Evolutionary conservation across 1,140 invertebrate genomes (phyloP).

Genomic region (Cylas formicarius): DNA sequence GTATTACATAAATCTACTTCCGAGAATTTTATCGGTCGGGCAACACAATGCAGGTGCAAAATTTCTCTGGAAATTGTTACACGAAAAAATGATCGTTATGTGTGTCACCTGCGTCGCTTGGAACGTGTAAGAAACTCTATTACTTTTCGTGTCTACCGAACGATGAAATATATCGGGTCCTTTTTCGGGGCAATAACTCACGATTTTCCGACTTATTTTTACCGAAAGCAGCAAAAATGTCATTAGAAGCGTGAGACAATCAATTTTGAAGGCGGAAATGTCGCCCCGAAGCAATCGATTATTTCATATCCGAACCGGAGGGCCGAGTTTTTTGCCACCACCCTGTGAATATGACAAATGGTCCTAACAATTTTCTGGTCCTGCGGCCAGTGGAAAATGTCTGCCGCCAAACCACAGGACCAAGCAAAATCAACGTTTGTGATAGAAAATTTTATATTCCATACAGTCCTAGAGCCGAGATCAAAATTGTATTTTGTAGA

Average conservation of each 20-base stretch:
- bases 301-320: constrained; percentile 14
- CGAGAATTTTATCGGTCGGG: too few relatives aligned
- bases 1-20: too few relatives aligned
- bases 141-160: constrained; percentile 9
- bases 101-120: too few relatives aligned
- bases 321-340: constrained; percentile 12
- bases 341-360: constrained; percentile 21
- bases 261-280: constrained; percentile 17
- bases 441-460: too few relatives aligned
- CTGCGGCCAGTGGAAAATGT: too few relatives aligned
- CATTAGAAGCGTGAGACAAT: constrained; percentile 22
- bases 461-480: too few relatives aligned
- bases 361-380: constrained; percentile 12
- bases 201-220: constrained; percentile 21
- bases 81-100: too few relatives aligned
- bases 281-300: constrained; percentile 20
- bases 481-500: too few relatives aligned
- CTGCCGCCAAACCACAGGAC: too few relatives aligned
- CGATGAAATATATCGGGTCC: constrained; percentile 16
- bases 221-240: constrained; percentile 16
- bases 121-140: constrained; percentile 8
- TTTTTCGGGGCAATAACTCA: constrained; percentile 20
- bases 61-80: too few relatives aligned
- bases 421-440: too few relatives aligned
- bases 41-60: too few relatives aligned